Base-by-base conservation (phyloP, 2,888 invertebrate genomes). In the Zootermopsis nevadensis region DNA sequence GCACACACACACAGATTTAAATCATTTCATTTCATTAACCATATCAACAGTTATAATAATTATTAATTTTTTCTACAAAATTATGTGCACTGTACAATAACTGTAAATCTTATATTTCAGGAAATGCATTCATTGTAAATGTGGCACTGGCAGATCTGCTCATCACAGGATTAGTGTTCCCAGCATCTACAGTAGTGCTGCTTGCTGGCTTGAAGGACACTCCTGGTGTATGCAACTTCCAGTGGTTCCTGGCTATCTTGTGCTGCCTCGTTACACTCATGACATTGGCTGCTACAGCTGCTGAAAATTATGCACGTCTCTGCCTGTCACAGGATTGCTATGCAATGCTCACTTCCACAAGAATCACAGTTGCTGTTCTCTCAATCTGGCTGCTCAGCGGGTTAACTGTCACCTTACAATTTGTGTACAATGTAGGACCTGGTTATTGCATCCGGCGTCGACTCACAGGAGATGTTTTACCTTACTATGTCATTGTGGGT, bases 121-220 rank as follows among this genome's bases (percentile, higher is more conserved):
- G 94, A 80, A 94, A 94, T 89, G 92, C 93, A 42, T 94, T 93
- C 88, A 89, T 94, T 85, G 94, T 93, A 85, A 94, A 93, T 89
- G 91, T 94, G 35, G 95, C 95, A 0, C 87, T 95, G 81, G 93
- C 95, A 0, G 96, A 96, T 87, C 89, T 95, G 77, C 89, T 95
- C 30, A 91, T 95, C 19, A 94, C 95, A 0, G 92, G 93, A 0
- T 88, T 93, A 22, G 93, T 95, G 66, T 92, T 95, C 86, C 95
- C 95, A 0, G 91, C 93, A 0, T 93, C 94, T 0, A 93, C 93
- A 0, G 93, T 95, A 8, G 93, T 94, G 0, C 91, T 95, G 60
- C 89, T 95, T 27, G 94, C 95, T 0, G 94, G 93, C 0, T 88
- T 92, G 83, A 91, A 91, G 83, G 92, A 93, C 84, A 91, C 90